Percentiles rank a stretch among this genome's conserved stretches.
These are phyloP conservation scores for Spermophilus dauricus DNA, from an alignment of 2,113 vertebrate genomes.

Conservation along the genomic window DNA sequence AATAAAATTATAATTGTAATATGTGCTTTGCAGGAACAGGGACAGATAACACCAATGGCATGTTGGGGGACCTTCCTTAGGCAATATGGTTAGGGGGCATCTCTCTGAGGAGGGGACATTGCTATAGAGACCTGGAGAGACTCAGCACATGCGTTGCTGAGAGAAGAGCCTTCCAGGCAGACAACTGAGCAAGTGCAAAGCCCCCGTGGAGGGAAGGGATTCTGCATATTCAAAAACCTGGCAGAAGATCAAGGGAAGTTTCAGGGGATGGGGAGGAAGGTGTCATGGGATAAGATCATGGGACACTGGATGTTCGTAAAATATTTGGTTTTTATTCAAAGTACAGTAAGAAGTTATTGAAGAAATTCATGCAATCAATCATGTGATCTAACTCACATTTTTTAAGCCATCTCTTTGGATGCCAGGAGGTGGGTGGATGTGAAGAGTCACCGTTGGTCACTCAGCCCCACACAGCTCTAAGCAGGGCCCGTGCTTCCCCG, in stretches of 20 bases:
- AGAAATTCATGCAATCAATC: neutral
- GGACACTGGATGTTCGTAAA: neutral
- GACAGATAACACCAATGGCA: neutral
- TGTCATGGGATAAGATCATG: neutral
- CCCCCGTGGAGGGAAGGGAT: neutral
- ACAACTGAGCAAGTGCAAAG: neutral
- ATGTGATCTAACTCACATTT: neutral
- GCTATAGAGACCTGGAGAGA: neutral
- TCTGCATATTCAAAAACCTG: neutral
- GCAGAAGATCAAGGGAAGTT: neutral
- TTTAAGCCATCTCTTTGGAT: neutral
- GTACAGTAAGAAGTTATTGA: neutral
- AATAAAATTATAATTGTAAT: neutral
- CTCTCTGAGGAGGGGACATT: neutral
- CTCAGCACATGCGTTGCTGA: neutral
- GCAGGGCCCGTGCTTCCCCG: neutral
- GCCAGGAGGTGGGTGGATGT: neutral
- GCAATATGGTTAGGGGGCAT: neutral
- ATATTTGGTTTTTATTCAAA: neutral
- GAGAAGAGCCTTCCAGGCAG: neutral
- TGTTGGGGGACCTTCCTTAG: no score
- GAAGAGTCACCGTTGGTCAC: neutral
- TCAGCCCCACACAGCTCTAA: neutral
- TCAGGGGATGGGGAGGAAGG: neutral
- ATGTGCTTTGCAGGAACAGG: neutral